A percentile compares a stretch with the other conserved stretches of the same genome.
Evolutionary conservation across 2,113 vertebrate species (phyloP).

Genomic region (Ranitomeya imitator): DNA sequence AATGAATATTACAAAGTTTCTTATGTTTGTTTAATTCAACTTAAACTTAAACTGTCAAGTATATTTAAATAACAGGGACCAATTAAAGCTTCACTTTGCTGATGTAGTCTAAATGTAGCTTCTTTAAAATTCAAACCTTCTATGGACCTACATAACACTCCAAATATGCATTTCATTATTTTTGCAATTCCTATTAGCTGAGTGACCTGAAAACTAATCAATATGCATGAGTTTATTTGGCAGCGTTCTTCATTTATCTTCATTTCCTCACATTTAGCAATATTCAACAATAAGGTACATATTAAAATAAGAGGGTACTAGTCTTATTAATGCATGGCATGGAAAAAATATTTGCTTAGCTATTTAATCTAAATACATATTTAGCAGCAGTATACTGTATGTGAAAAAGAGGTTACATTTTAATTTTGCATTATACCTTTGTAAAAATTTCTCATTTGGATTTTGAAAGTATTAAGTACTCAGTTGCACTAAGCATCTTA

Average conservation of each 20-base stretch:
- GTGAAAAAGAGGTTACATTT: background rate
- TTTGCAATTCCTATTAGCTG: background rate
- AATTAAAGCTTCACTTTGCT: too few species aligned
- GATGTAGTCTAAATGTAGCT: too few species aligned
- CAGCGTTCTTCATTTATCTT: too few species aligned
- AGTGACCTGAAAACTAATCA: background rate
- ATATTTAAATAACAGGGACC: too few species aligned
- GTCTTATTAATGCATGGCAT: background rate
- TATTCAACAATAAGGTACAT: too few species aligned
- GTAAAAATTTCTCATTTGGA: constrained; percentile 20
- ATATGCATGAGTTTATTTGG: background rate
- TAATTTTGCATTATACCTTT: constrained; percentile 32
- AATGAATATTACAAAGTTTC: too few species aligned
- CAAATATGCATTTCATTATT: background rate
- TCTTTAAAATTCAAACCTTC: too few species aligned
- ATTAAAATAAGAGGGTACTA: too few species aligned
- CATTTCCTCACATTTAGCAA: background rate
- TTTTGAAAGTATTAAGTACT: constrained; percentile 35
- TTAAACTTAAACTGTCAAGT: too few species aligned
- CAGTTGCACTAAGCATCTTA: constrained; percentile 31
- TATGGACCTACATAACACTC: too few species aligned
- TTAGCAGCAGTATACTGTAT: background rate
- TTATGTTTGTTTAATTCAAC: too few species aligned
- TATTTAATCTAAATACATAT: background rate
- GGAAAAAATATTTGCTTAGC: background rate